Percentiles rank a stretch among this genome's conserved stretches.
These are phyloP conservation scores for Stichodactyla helianthus DNA, from an alignment of 64 coral and sea anemone genomes.

Conservation along the genomic window DNA sequence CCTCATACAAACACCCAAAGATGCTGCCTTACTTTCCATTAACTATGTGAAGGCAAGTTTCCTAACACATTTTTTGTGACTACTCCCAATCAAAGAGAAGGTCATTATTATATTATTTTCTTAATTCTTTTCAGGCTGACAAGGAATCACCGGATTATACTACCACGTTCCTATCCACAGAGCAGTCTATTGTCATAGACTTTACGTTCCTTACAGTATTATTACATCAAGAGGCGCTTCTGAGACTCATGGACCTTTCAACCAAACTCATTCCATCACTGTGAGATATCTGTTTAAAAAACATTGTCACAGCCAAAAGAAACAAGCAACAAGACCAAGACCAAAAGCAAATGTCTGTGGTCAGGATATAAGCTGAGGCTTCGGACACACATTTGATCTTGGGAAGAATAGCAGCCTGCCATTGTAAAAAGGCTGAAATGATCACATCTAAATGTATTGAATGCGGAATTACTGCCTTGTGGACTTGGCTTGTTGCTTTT, in stretches of 20 bases:
- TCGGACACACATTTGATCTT: too few species aligned
- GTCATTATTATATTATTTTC: neutral
- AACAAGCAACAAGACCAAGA: too few species aligned
- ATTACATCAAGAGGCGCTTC: conserved; percentile 88
- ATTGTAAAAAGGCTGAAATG: too few species aligned
- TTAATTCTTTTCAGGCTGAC: conserved; percentile 43
- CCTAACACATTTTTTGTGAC: neutral
- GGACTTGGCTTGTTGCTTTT: too few species aligned
- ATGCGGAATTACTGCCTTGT: too few species aligned
- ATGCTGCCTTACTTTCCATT: conserved; percentile 67
- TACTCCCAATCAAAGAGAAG: neutral
- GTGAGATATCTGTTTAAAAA: conserved; percentile 16
- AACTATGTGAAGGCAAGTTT: conserved; percentile 62
- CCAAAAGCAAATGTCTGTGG: too few species aligned
- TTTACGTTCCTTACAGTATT: conserved; percentile 71
- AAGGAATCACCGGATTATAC: conserved; percentile 61
- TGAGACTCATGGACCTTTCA: conserved; percentile 77
- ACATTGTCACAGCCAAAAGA: neutral
- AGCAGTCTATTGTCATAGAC: conserved; percentile 61
- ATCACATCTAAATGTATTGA: too few species aligned
- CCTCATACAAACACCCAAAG: conserved; percentile 75
- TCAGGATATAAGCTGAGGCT: too few species aligned
- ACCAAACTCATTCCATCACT: conserved; percentile 71
- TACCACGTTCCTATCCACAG: conserved; percentile 61
- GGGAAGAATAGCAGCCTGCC: too few species aligned